Evolutionary conservation across 2,797 vertebrate species (phyloP), one percentile per base, ranked within the genome.

Genomic region (Pristis pectinata): DNA sequence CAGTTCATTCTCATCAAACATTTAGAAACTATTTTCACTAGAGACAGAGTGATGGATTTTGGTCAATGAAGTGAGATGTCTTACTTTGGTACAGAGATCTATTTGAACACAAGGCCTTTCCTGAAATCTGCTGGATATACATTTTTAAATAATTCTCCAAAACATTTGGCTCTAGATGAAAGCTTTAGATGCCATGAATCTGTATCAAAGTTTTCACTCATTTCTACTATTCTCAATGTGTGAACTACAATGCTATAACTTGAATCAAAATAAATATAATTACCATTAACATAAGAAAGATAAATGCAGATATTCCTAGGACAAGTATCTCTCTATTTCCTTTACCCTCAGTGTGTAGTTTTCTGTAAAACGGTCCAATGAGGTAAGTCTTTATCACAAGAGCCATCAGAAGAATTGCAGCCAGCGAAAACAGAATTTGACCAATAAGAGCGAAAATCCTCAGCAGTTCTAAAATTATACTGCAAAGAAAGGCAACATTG

Each of bases 261-360:
- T 94, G 67, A 94, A 76, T 76, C 92, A 94, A 94, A 94, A 49
- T 94, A 76, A 94, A 94, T 53, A 94, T 94, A 74, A 96, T 96
- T 97, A 99, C 99, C 96, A 96, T 98, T 95, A 99, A 96, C 98
- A 99, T 98, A 94, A 98, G 97, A 96, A 99, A 99, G 96, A 98
- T 97, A 96, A 99, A 99, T 2, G 99, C 98, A 49, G 98, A 97
- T 95, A 98, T 97, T 95, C 99, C 99, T 93, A 99, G 97, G 95
- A 99, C 97, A 94, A 99, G 97, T 96, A 99, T 98, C 96, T 99
- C 99, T 96, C 98, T 99, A 97, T 97, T 99, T 95, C 98, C 98
- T 97, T 98, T 99, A 97, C 98, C 98, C 96, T 99, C 98, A 1
- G 96, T 37, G 5, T 99, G 99, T 94, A 99, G 97, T 95, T 99